Evolutionary conservation across 92 coral and sea anemone species (phyloP).

Genomic region (Ricordea florida): DNA sequence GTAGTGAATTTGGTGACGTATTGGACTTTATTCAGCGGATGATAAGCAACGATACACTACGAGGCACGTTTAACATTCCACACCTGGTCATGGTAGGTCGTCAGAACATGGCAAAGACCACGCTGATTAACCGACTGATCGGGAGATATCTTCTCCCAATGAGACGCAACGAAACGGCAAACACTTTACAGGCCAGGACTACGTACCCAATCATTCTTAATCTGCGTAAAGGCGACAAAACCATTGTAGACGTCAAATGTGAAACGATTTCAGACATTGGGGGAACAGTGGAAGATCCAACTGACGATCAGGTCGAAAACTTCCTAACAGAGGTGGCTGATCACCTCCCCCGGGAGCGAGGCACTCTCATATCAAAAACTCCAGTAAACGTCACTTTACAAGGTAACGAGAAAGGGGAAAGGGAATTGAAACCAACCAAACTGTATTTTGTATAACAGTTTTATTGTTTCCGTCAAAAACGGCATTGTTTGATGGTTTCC

Average conservation of each 20-base stretch:
- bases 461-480: too few relatives aligned
- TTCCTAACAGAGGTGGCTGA: slow-evolving; percentile 51
- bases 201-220: slow-evolving; percentile 79
- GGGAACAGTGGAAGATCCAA: slow-evolving; percentile 50
- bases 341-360: slow-evolving; percentile 63
- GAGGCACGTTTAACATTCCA: slow-evolving; percentile 64
- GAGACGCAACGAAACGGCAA: slow-evolving; percentile 74
- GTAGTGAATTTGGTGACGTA: slow-evolving; percentile 71
- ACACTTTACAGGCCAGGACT: slow-evolving; percentile 79
- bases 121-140: slow-evolving; percentile 78
- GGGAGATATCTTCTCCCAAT: slow-evolving; percentile 86
- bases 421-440: too few relatives aligned
- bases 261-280: neutral
- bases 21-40: slow-evolving; percentile 72
- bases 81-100: slow-evolving; percentile 87
- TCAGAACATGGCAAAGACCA: slow-evolving; percentile 89
- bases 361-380: slow-evolving; percentile 71
- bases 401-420: too few relatives aligned
- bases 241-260: slow-evolving; percentile 35
- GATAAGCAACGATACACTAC: slow-evolving; percentile 65
- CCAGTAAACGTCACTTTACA: slow-evolving; percentile 73
- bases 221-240: slow-evolving; percentile 45
- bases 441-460: too few relatives aligned
- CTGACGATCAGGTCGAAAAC: slow-evolving; percentile 39
- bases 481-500: too few relatives aligned